Conservation (phyloP, 2,888 invertebrate species). For the Apamea epomidion region DNA sequence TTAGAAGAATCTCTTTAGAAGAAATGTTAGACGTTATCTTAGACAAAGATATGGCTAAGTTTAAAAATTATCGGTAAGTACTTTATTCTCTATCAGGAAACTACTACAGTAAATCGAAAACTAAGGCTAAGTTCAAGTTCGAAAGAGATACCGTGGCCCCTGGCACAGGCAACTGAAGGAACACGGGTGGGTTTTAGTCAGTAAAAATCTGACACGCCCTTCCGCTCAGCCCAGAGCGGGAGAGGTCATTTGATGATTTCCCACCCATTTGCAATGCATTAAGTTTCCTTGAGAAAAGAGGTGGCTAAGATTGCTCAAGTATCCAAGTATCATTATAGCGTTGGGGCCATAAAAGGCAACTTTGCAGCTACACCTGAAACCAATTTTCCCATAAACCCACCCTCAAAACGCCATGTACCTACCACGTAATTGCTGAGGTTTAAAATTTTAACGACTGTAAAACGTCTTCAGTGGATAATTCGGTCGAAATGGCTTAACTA, state of each 20-base stretch:
- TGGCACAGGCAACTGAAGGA: no score
- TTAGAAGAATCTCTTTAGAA: neutral
- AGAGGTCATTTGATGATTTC: no score
- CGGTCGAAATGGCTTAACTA: slow-evolving; percentile 10
- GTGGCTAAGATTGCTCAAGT: neutral
- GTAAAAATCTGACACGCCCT: no score
- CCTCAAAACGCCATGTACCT: slow-evolving; percentile 27
- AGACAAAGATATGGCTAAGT: slow-evolving; percentile 26
- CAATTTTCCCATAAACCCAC: slow-evolving; percentile 45
- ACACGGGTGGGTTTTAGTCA: no score
- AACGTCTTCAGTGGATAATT: slow-evolving; percentile 32
- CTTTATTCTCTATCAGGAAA: slow-evolving; percentile 36
- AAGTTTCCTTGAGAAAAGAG: slow-evolving; percentile 21
- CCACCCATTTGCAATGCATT: neutral
- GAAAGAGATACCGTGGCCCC: no score
- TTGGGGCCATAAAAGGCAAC: slow-evolving; percentile 27
- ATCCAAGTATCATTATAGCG: slow-evolving; percentile 12
- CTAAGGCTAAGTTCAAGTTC: neutral
- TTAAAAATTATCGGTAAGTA: slow-evolving; percentile 28
- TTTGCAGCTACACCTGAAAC: slow-evolving; percentile 45
- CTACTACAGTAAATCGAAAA: slow-evolving; percentile 21
- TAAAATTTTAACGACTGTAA: slow-evolving; percentile 34
- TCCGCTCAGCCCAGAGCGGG: no score
- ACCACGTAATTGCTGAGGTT: slow-evolving; percentile 39
- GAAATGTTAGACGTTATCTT: neutral